Evolutionary conservation across 2,113 vertebrate genomes (phyloP), one percentile per base, ranked within the genome.

Genomic region (Barnardius zonarius): DNA sequence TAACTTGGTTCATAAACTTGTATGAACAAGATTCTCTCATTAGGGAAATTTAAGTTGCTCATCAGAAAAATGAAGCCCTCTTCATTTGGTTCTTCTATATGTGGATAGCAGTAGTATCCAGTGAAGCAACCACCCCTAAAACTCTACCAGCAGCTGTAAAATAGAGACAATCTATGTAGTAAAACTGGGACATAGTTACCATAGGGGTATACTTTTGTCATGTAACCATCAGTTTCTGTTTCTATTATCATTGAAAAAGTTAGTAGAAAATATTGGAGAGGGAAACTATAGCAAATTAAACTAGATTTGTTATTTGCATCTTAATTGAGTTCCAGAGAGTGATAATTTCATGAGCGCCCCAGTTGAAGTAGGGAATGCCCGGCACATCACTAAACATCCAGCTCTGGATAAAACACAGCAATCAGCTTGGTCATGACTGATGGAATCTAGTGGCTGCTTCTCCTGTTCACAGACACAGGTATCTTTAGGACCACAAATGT

Each of bases 401-500:
- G 62, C 37, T n/a, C 82, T 2, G 3, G 14, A 1, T n/a, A 51
- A 74, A 77, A 49, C 57, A 17, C 52, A 43, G 41, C 61, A 49
- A 27, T 28, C 1, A 2, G 12, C 54, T 46, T 2, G 2, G 17
- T 46, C 31, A 11, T 0, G 1, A 25, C 20, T 35, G 61, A 9
- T 11, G 31, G 41, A 44, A 9, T 3, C 61, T 44, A 17, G 28
- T 17, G 43, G 37, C 55, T 92, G 35, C 23, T 28, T 59, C 48
- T 76, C 13, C 62, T 33, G 4, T 15, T 46, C 33, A 20, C 67
- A 39, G 33, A 39, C 52, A 48, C 33, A n/a, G 30, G 27, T 11
- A 61, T 8, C 35, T 69, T 39, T 27, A n/a, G 41, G 73, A 68
- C 13, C 9, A 59, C 0, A 0, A 30, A 18, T 1, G 1, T 1